Percentiles rank a stretch among this genome's conserved stretches.
These are phyloP conservation scores for Neotoma lepida DNA, from an alignment of 2,113 vertebrate species.

Conservation along the genomic window DNA sequence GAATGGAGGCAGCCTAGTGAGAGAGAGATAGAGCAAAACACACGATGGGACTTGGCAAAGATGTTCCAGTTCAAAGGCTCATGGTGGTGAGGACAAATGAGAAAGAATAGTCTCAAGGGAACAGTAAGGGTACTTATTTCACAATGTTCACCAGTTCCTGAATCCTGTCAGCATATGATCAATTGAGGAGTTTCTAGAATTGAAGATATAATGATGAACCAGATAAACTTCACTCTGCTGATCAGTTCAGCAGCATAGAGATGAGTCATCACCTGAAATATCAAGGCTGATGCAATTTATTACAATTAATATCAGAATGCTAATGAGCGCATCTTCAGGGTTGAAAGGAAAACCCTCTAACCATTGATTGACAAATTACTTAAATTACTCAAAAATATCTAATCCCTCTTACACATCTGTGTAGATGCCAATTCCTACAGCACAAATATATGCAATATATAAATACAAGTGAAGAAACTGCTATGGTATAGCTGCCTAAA, in stretches of 20 bases:
- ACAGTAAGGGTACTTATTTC: not conserved
- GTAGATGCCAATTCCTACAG: not conserved
- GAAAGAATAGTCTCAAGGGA: not conserved
- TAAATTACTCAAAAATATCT: not conserved
- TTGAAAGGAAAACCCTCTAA: not conserved
- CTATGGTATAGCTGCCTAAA: not conserved
- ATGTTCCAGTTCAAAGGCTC: not conserved
- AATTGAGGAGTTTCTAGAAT: not conserved
- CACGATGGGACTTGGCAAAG: not conserved
- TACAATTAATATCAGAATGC: not conserved
- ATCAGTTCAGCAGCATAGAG: not conserved
- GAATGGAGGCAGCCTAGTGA: not conserved
- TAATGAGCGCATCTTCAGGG: not conserved
- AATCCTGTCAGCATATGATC: not conserved
- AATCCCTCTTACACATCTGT: not conserved
- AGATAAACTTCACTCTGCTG: not conserved
- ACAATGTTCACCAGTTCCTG: not conserved
- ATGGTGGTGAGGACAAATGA: not conserved
- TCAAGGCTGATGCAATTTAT: not conserved
- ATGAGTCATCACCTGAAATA: not conserved
- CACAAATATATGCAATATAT: not conserved
- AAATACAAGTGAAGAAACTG: not conserved
- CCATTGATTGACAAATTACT: not conserved
- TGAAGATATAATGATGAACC: not conserved
- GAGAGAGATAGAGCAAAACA: fast-evolving